Base-by-base conservation (phyloP, 2,888 invertebrate species). In the Leptinotarsa juncta region DNA sequence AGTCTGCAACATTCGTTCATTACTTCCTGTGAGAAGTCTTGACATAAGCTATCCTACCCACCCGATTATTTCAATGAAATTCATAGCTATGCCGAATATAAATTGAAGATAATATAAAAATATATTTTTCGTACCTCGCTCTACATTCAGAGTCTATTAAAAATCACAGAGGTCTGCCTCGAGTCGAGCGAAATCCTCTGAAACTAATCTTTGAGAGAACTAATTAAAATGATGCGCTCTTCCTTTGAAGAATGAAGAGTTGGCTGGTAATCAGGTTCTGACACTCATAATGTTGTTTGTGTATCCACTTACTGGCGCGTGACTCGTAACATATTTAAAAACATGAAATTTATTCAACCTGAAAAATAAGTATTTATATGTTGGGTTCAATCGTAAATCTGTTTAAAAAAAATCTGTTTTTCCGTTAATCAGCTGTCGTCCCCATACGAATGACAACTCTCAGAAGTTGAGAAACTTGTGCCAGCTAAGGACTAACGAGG, bases 171-270 rank as follows among this genome's bases (percentile, higher is more conserved):
- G 23, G 4, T 57, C 57, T 10, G 10, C 10, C 55, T 55, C 16
- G 57, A 51, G 51, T 51, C 51, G 51, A 16, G 51, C 51, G 57
- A 57, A 57, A 57, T 23, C 7, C 32, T 4, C 62, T 32, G 62
- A 62, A 62, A 62, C 32, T 5, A 4, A 16, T 32, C 62, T 62
- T 62, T 42, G 32, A 62, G 16, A 62, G 32, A 42, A 62, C 62
- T 42, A 62, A 62, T 62, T 62, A 62, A 26, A 62, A 62, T 62
- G 62, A 62, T 62, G 62, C 62, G 62, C 62, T 62, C 62, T 62
- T 42, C n/a, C 32, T 62, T 62, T 26, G 62, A 62, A 15, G 32
- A n/a, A 3, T 62, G 32, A 62, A 16, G 62, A 62, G 62, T 32
- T 42, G 32, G 32, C 15, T 15, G 16, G 32, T 62, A 26, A 62